Percentiles rank a stretch among this genome's conserved stretches.
phyloP scores from a whole-genome alignment of 2,113 vertebrate species.

The Myotis brandtii region DNA sequence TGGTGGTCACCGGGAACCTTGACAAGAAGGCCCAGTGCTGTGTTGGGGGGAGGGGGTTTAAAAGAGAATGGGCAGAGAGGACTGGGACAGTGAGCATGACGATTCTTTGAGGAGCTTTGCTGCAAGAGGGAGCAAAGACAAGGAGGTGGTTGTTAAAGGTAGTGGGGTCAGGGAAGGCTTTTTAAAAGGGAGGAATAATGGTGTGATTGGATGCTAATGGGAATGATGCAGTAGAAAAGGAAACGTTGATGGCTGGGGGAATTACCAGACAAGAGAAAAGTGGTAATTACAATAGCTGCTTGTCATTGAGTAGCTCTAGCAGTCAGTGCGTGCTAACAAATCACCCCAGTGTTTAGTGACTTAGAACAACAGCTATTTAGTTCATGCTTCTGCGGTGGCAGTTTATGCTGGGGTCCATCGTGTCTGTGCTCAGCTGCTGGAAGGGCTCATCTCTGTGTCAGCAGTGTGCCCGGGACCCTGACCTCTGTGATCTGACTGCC shows the following conservation, averaged over 20 bases:
- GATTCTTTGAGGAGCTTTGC: background rate
- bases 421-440: background rate
- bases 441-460: background rate
- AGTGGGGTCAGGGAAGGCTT: background rate
- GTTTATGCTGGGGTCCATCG: background rate
- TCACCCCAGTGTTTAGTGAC: background rate
- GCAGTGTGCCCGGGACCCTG: background rate
- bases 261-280: background rate
- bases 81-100: fast-evolving
- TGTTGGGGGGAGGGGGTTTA: background rate
- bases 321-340: background rate
- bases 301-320: fast-evolving
- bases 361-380: background rate
- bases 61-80: background rate
- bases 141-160: background rate
- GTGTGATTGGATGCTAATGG: background rate
- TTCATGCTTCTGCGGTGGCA: background rate
- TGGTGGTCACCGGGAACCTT: background rate
- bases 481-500: background rate
- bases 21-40: background rate
- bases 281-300: fast-evolving
- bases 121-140: background rate
- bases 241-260: fast-evolving
- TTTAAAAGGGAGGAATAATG: background rate
- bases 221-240: no score